Conservation (phyloP, 2,797 vertebrate species). For the Falco novaeseelandiae region DNA sequence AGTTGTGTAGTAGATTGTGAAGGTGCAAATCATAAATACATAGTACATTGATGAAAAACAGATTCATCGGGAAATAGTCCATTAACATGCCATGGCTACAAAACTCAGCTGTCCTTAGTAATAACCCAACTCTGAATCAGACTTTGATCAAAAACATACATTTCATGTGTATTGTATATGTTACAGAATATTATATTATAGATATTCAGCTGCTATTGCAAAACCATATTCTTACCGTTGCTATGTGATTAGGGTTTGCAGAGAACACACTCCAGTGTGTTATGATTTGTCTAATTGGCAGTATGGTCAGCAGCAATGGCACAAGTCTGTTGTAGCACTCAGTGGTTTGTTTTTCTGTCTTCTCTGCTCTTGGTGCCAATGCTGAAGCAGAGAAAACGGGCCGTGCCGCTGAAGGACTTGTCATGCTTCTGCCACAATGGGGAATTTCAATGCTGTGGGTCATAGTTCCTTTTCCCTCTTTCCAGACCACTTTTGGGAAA, state of each 20-base stretch:
- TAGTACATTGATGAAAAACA: neutral
- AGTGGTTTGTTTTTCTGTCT: neutral
- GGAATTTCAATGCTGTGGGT: neutral
- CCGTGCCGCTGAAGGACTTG: neutral
- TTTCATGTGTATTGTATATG: neutral
- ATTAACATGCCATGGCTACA: neutral
- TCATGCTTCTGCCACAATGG: accelerated
- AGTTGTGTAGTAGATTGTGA: neutral
- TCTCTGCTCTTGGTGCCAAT: neutral
- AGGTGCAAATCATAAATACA: neutral
- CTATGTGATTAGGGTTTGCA: constrained; percentile 13
- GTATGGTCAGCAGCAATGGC: constrained; percentile 9
- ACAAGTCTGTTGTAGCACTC: neutral
- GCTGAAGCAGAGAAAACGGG: neutral
- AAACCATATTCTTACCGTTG: neutral
- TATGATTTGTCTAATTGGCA: neutral
- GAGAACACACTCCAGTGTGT: neutral
- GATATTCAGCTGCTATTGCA: accelerated
- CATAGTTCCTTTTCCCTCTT: neutral
- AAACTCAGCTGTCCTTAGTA: neutral
- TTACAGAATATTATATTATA: no score
- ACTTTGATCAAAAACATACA: neutral
- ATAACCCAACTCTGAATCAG: neutral
- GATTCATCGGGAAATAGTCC: neutral
- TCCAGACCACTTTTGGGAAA: constrained; percentile 18